These are phyloP conservation scores for Xenentodon cancila DNA, from an alignment of 2,797 vertebrate genomes.

Conservation along the genomic window DNA sequence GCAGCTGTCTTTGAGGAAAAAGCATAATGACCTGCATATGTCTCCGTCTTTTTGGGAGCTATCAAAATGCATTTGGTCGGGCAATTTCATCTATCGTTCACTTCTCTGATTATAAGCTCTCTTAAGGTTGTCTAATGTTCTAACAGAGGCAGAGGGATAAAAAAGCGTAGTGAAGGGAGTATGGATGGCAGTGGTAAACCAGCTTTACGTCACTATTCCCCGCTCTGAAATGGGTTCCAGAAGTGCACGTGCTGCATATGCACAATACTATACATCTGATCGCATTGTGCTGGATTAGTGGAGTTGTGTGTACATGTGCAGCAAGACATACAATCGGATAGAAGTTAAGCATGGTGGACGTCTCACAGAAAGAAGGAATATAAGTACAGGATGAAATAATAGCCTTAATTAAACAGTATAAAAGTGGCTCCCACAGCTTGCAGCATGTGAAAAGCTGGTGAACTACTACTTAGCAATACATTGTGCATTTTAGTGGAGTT, in stretches of 20 bases:
- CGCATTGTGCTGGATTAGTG: constrained; percentile 68
- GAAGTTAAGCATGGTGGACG: constrained; percentile 28
- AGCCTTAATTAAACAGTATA: constrained; percentile 19
- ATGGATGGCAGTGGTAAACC: constrained; percentile 52
- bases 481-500: too few relatives aligned
- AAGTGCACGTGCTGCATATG: constrained; percentile 51
- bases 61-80: constrained; percentile 65
- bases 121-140: constrained; percentile 76
- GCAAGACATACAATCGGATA: not conserved
- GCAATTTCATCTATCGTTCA: constrained; percentile 67
- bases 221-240: constrained; percentile 76
- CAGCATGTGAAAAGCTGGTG: constrained; percentile 18
- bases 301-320: constrained; percentile 28
- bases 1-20: constrained; percentile 74
- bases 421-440: constrained; percentile 15
- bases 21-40: constrained; percentile 75
- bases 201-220: constrained; percentile 74
- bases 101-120: constrained; percentile 76
- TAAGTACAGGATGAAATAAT: constrained; percentile 13
- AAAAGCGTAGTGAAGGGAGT: constrained; percentile 39
- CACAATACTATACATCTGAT: constrained; percentile 68
- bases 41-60: constrained; percentile 62
- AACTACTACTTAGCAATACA: constrained; percentile 23
- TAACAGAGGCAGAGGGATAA: constrained; percentile 53
- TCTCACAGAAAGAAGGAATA: constrained; percentile 13